Evolutionary conservation across 30 jellyfish, hydroid and myxozoan genomes (phyloP), one percentile per base, ranked within the genome.

Genomic region (Euphysa ruthae): DNA sequence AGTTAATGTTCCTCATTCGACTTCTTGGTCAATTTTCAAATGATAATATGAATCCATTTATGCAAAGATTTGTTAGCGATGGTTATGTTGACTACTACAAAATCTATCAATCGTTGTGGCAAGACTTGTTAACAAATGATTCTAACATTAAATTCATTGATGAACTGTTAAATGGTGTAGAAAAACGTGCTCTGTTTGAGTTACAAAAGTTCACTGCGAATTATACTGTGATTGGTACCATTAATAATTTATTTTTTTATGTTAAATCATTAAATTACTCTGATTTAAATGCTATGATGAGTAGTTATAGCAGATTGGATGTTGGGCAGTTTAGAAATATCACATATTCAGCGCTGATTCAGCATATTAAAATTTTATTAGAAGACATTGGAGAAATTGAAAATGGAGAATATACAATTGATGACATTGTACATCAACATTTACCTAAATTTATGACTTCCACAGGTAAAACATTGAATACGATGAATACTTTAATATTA

Each of bases 231-330:
- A 71, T 62, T 23, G 42, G 78, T 25, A 63, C 84, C 18, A 7
- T 77, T 27, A 42, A 55, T 23, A 84, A 71, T 32, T 1, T 84
- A 55, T 16, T 65, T 21, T 58, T 35, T 31, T 56, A 44, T 58
- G 50, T 76, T 43, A 63, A 73, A 50, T 80, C 82, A 24, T 35
- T 77, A 38, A 73, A 84, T 75, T 55, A 75, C 35, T 74, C 91
- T 0, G 81, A 76, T 43, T 34, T 70, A 14, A 62, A 75, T 58
- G 44, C 82, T 4, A 70, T 70, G 12, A 25, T 70, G 2, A 64
- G 56, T 7, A 62, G 25, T 25, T 69, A 61, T 34, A 80, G 56
- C 31, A 63, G 56, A 49, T 20, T 83, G 63, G 66, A 83, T 46
- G 28, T 34, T 52, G 43, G 32, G 70, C 70, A 82, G 38, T 66